Evolutionary conservation across 2,113 vertebrate species (phyloP), one percentile per base, ranked within the genome.

Genomic region (Corythoichthys intestinalis): DNA sequence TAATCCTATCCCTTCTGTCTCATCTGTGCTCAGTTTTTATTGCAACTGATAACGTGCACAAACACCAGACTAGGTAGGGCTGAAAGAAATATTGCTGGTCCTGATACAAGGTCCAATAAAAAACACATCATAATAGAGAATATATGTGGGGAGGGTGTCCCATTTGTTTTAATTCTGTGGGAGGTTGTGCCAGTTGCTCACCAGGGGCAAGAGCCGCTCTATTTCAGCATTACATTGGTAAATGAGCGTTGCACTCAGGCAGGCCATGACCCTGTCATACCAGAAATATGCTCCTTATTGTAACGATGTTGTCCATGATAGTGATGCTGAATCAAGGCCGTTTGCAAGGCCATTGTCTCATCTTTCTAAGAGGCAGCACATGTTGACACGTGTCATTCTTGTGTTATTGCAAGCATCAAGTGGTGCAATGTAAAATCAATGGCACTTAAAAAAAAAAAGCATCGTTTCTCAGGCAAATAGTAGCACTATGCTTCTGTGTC

Each of bases 1-100:
- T 69, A 75, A 72, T 80, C 65, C 66, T 15, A 50, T 85, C 78
- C 74, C 47, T 9, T 69, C 70, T 77, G 73, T 80, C 66, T 60
- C 37, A 49, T 41, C 48, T 65, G 66, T 77, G 59, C 74, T 87
- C 81, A 84, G 84, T 85, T 84, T 82, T 87, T 81, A 83, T 63
- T 53, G 76, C 75, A 71, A 66, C 79, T n/a, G 39, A 69, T 83
- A 68, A 79, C 83, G 75, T 58, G 61, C 13, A 50, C 73, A 61
- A 82, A 77, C 67, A 66, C 59, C 56, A 69, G 70, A 39, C 65
- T 57, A 79, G 71, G 70, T 53, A 73, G 65, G 47, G 41, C 49
- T 1, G 14, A 5, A 44, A 70, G 68, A 86, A 78, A 83, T 79
- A 83, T 80, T 70, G 67, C 61, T 72, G 67, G 74, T 81, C 58